These are phyloP conservation scores for Ornithorhynchus anatinus DNA, from an alignment of 2,113 vertebrate genomes.

Conservation along the genomic window DNA sequence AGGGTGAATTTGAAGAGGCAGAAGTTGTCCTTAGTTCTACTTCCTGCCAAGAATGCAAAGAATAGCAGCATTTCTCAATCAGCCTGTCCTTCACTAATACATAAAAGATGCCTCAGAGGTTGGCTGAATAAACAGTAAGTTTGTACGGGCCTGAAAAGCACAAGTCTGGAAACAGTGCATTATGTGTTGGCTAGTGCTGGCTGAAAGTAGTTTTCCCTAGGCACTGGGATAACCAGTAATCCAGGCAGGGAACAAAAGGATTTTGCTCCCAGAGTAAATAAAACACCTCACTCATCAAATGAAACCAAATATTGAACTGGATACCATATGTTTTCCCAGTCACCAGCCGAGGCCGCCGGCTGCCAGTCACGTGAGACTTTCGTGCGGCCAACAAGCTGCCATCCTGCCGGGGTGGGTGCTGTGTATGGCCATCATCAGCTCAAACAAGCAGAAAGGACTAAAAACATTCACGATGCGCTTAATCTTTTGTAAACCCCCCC, in stretches of 20 bases:
- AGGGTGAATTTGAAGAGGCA: no score
- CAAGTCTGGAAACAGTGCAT: background rate
- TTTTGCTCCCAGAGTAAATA: background rate
- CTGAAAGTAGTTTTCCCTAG: background rate
- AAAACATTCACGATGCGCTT: background rate
- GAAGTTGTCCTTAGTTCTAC: no score
- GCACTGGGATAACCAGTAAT: background rate
- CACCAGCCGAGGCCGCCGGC: conserved; percentile 3
- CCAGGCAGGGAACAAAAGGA: conserved; percentile 18
- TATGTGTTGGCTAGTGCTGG: background rate
- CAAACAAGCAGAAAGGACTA: background rate
- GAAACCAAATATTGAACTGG: conserved; percentile 34
- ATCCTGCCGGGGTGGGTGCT: background rate
- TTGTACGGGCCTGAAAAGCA: no score
- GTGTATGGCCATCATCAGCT: background rate
- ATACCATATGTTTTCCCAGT: conserved; percentile 11
- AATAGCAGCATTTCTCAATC: no score
- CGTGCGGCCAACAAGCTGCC: background rate
- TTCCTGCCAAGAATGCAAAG: no score
- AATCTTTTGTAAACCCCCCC: background rate
- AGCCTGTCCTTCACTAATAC: no score
- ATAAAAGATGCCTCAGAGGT: no score
- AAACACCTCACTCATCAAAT: background rate
- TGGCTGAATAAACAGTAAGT: no score
- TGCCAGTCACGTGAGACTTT: no score